Percentiles rank a stretch among this genome's conserved stretches.
These are phyloP conservation scores for Sebastes minor DNA, from an alignment of 2,797 vertebrate genomes.

Conservation along the genomic window DNA sequence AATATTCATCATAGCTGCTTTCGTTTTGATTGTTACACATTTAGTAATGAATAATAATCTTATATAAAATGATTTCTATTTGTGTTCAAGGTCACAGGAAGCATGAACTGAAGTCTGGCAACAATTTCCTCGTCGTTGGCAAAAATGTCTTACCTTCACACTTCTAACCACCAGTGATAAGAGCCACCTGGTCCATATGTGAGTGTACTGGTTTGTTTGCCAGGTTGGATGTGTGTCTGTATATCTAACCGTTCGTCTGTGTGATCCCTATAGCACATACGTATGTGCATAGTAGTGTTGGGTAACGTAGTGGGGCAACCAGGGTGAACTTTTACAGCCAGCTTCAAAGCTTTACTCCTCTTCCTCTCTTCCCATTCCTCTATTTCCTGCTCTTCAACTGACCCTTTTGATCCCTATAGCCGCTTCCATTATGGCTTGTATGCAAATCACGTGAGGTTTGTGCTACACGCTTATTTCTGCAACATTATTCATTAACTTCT, in stretches of 20 bases:
- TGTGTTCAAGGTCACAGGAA: not conserved
- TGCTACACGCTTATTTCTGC: not conserved
- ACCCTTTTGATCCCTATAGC: constrained; percentile 22
- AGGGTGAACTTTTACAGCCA: constrained; percentile 54
- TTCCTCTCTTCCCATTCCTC: constrained; percentile 31
- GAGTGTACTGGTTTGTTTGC: not conserved
- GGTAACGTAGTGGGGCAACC: constrained; percentile 14
- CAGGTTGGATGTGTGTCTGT: not conserved
- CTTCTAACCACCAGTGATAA: not conserved
- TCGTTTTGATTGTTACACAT: not conserved
- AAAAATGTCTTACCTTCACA: constrained; percentile 10
- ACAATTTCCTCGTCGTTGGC: not conserved
- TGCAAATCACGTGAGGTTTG: not conserved
- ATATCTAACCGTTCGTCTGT: not conserved
- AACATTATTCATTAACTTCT: not conserved
- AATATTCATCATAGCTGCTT: not conserved
- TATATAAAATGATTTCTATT: not conserved
- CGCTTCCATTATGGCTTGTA: not conserved
- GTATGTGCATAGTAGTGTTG: not conserved
- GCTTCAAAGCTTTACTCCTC: constrained; percentile 70
- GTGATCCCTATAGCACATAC: not conserved
- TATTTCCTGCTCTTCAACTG: constrained; percentile 36
- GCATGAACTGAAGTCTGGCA: not conserved
- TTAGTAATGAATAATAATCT: not conserved
- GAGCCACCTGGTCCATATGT: constrained; percentile 7